Conservation (phyloP, 1,140 invertebrate genomes). For the Triops cancriformis region DNA sequence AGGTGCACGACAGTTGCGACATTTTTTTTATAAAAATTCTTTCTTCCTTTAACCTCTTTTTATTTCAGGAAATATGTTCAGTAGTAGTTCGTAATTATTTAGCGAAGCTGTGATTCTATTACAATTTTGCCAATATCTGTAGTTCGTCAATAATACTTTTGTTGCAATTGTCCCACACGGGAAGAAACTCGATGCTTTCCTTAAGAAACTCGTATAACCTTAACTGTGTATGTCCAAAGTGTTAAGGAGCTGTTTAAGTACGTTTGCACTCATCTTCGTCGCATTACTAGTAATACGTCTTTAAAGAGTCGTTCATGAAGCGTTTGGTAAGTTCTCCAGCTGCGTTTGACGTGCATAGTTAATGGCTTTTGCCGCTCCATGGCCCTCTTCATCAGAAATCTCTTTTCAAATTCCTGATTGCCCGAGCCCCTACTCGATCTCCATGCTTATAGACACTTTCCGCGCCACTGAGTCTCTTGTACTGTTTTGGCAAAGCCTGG, state of each 20-base stretch:
- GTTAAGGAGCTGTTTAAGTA: background rate
- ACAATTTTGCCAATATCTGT: too few species aligned
- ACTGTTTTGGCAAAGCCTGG: background rate
- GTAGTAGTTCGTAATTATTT: too few species aligned
- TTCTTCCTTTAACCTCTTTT: too few species aligned
- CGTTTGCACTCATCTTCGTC: background rate
- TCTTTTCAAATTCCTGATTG: conserved; percentile 14
- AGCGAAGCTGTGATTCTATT: too few species aligned
- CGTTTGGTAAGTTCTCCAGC: conserved; percentile 1
- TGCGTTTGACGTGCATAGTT: background rate
- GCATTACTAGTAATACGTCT: background rate
- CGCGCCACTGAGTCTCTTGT: background rate
- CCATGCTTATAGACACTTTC: conserved; percentile 13
- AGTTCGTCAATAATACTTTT: too few species aligned
- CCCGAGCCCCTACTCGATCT: background rate
- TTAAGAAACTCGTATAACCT: too few species aligned
- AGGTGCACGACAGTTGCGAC: too few species aligned
- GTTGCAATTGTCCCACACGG: too few species aligned
- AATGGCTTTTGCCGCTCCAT: conserved; percentile 9
- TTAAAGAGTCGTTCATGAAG: conserved; percentile 10
- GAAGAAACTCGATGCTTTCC: too few species aligned
- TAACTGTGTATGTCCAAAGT: background rate
- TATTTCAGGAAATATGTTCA: too few species aligned
- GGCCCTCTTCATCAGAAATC: background rate
- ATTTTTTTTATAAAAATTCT: too few species aligned